Percentiles rank a stretch among this genome's conserved stretches.
Evolutionary conservation across 2,113 vertebrate species (phyloP).

Genomic region (Suncus etruscus): DNA sequence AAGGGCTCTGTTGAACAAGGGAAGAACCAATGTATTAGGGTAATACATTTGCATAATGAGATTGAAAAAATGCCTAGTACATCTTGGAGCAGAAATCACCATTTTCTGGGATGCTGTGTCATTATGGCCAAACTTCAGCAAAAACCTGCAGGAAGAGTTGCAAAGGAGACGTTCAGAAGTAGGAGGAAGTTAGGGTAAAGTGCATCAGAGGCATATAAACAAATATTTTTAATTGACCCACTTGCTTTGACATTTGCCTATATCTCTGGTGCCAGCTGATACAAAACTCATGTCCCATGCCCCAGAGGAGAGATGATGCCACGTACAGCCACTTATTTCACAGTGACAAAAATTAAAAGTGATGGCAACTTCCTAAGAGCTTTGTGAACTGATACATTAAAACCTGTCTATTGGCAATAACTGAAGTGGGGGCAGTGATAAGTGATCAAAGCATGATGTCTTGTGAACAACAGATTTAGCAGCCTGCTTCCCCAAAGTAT

Average conservation of each 20-base stretch:
- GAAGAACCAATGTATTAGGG: slow-evolving; percentile 62
- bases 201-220: background rate
- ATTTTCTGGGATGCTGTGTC: slow-evolving; percentile 65
- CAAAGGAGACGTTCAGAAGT: background rate
- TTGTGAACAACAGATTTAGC: background rate
- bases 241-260: slow-evolving; percentile 1
- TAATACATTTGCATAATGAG: slow-evolving; percentile 76
- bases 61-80: slow-evolving; percentile 65
- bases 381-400: slow-evolving; percentile 50
- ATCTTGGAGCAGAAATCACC: slow-evolving; percentile 63
- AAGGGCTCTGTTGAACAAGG: slow-evolving; percentile 65
- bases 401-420: slow-evolving; percentile 27
- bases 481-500: background rate
- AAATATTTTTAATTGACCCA: background rate
- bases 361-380: slow-evolving; percentile 48
- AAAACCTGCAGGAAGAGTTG: background rate
- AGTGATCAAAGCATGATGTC: slow-evolving; percentile 1
- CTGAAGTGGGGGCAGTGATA: background rate
- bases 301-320: background rate
- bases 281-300: background rate
- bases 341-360: slow-evolving; percentile 60
- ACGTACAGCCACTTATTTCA: background rate
- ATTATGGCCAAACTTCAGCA: background rate
- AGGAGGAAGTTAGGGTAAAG: background rate
- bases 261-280: background rate